Base-by-base conservation (phyloP, 2,113 vertebrate species). In the Gracilinanus agilis region DNA sequence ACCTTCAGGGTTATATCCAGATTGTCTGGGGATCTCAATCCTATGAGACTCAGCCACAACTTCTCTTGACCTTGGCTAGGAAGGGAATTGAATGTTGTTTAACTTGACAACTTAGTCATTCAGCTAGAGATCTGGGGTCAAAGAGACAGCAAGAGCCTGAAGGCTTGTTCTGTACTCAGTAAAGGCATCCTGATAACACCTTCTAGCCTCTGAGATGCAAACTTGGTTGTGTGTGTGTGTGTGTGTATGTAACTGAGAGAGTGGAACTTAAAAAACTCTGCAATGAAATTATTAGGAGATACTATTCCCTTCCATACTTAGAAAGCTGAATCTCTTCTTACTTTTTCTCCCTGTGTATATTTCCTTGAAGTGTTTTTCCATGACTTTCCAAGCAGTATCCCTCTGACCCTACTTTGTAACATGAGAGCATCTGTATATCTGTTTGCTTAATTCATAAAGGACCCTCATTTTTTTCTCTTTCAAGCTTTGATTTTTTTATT, bases 381-480 rank as follows among this genome's bases (percentile, higher is more conserved):
- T 53, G 23, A 29, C 0, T 27, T 56, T n/a, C 2, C 90, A 4
- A 3, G 24, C 61, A 11, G 44, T 95, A 27, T 93, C n/a, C 23
- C 0, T 19, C 91, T 92, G 88, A 0, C 90, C 83, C 54, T 94
- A 1, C 75, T 75, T 40, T 19, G 55, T 29, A 9, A 8, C 40
- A 12, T 89, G 92, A 10, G 94, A 94, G 91, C 54, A 3, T 49
- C 91, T 54, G n/a, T 23, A 34, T 95, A 5, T 49, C 92, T 49
- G 29, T 24, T 27, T 94, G n/a, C 67, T 44, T 97, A 24, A 53
- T 97, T 94, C 89, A 67, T 27, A 54, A 96, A 34, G n/a, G 90
- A 29, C 56, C 61, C 83, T 13, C 19, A 92, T 61, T 95, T 95
- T n/a, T 93, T 92, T 90, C 90, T 58, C 89, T 44, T 44, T 55